Conservation (phyloP, 2,888 invertebrate species). For the Drosophila mercatorum region DNA sequence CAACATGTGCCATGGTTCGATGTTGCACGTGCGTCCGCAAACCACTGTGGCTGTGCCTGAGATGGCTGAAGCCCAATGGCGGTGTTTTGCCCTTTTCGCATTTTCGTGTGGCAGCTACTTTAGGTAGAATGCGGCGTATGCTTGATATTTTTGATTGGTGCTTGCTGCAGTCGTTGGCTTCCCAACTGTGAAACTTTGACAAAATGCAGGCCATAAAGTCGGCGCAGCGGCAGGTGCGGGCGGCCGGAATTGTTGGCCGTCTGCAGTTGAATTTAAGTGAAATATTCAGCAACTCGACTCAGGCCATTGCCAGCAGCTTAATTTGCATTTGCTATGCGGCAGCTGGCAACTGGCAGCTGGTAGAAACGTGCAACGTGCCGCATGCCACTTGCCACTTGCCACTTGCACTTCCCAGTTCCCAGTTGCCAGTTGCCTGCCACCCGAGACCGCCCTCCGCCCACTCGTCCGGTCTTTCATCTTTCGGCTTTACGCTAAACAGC, state of each 20-base stretch:
- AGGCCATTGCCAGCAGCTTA: slow-evolving; percentile 37
- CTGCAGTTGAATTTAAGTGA: slow-evolving; percentile 19
- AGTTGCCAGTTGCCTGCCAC: neutral
- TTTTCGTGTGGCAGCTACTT: slow-evolving; percentile 5
- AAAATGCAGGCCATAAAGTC: slow-evolving; percentile 29
- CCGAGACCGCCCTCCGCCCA: neutral
- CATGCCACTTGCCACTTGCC: slow-evolving; percentile 4
- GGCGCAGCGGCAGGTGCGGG: neutral
- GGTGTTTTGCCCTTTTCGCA: slow-evolving; percentile 4
- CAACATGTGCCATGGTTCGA: no score
- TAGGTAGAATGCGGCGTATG: slow-evolving; percentile 33
- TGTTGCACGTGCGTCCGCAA: neutral
- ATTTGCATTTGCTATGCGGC: slow-evolving; percentile 35
- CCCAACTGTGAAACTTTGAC: slow-evolving; percentile 32
- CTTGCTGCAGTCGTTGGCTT: slow-evolving; percentile 12
- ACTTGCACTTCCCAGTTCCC: neutral
- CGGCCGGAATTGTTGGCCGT: slow-evolving; percentile 5
- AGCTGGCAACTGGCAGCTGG: slow-evolving; percentile 30
- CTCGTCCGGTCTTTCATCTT: slow-evolving; percentile 15
- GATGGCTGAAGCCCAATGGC: neutral
- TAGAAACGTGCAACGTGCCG: slow-evolving; percentile 1
- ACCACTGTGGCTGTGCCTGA: slow-evolving; percentile 24
- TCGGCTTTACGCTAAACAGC: neutral
- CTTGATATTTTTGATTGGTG: slow-evolving; percentile 39
- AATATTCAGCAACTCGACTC: slow-evolving; percentile 29